These are phyloP conservation scores for Pelobates cultripes DNA, from an alignment of 2,797 vertebrate species.

Conservation along the genomic window DNA sequence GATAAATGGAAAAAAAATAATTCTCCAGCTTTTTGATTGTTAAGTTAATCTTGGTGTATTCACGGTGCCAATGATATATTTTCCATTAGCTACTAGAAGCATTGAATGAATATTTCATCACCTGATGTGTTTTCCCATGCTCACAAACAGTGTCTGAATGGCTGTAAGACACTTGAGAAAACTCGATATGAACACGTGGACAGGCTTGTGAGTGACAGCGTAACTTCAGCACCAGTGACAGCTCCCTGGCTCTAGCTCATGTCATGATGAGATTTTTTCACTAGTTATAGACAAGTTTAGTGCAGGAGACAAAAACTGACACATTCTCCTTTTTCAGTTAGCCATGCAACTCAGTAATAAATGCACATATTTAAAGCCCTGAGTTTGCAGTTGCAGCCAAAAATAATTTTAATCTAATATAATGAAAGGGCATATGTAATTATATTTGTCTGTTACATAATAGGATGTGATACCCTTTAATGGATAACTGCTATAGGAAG, in stretches of 20 bases:
- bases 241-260: conserved; percentile 10
- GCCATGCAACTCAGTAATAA: conserved; percentile 13
- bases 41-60: not conserved
- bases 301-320: conserved; percentile 10
- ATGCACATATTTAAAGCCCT: not conserved
- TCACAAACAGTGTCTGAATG: not conserved
- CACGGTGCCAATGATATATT: not conserved
- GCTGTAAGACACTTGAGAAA: conserved; percentile 2
- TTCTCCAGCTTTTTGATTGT: not conserved
- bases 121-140: not conserved
- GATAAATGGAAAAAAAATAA: too few relatives aligned
- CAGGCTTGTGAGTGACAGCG: conserved; percentile 15
- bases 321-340: conserved; percentile 4
- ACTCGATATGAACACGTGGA: not conserved
- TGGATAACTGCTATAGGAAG: not conserved
- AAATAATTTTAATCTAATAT: not conserved
- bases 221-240: conserved; percentile 31
- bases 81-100: not conserved
- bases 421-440: not conserved
- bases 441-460: not conserved
- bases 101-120: not conserved
- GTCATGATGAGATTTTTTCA: not conserved
- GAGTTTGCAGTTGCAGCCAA: not conserved
- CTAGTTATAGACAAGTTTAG: conserved; percentile 9
- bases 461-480: not conserved